Evolutionary conservation across 2,888 invertebrate genomes (phyloP), one percentile per base, ranked within the genome.

Genomic region (Limnephilus lunatus): DNA sequence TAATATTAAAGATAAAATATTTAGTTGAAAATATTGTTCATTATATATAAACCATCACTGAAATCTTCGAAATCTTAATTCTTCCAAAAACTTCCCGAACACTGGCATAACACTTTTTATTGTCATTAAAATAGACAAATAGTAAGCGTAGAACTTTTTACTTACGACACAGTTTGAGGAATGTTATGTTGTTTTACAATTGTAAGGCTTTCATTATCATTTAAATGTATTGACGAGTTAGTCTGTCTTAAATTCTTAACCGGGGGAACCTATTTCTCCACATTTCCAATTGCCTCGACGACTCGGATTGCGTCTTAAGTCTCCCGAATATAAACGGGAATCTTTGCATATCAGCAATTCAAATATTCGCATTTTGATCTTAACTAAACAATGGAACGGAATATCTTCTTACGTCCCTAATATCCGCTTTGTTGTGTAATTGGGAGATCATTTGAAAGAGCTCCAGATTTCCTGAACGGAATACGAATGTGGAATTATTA

Each of bases 371-470:
- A 25, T 83, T 35, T 83, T 35, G 83, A 83, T 83, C 83, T 35
- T 15, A 83, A 25, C 35, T 35, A 32, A 25, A 83, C 83, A 32
- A 83, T 32, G 35, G 35, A 25, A 39, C 35, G 83, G 35, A 39
- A 83, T 83, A 83, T 83, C 83, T 5, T 35, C 68, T 25, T 9
- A 25, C 35, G 25, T 83, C 35, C 35, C 83, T 68, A 35, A 83
- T 83, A 83, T 83, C 35, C 35, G 32, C 31, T 83, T 83, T 35
- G 83, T 35, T 25, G 32, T 32, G 35, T 83, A 83, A 83, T 83
- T 83, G 35, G 83, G 83, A 83, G 68, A 83, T 83, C 83, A 83
- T 35, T 32, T 83, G 35, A 83, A 35, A 32, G 83, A 32, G 83
- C 15, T 83, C 35, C 35, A 19, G 68, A 68, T 68, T 83, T n/a